These are phyloP conservation scores for Folsomia manolachei DNA, from an alignment of 2,888 invertebrate species.

Conservation along the genomic window DNA sequence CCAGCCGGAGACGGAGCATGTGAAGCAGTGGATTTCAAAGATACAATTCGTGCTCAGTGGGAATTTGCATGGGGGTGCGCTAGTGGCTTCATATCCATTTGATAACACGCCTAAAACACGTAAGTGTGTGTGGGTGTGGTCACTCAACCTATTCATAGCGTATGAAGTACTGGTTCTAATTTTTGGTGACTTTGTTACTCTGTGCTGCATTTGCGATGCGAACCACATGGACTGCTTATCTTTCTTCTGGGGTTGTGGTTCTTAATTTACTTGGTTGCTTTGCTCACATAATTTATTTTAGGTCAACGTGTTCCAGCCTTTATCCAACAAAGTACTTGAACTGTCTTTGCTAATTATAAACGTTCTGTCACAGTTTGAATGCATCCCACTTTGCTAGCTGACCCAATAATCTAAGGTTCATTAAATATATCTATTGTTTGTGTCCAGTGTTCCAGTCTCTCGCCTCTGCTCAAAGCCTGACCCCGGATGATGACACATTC, in stretches of 20 bases:
- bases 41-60: constrained; percentile 92
- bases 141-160: too few species aligned
- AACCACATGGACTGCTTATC: too few species aligned
- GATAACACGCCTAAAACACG: constrained; percentile 92
- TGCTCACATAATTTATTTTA: too few species aligned
- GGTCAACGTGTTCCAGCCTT: constrained; percentile 8
- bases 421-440: background rate
- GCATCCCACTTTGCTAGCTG: background rate
- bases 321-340: background rate
- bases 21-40: constrained; percentile 90
- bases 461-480: constrained; percentile 73
- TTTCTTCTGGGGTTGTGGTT: too few species aligned
- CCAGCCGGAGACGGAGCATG: constrained; percentile 92
- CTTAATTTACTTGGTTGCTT: too few species aligned
- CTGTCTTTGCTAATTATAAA: too few species aligned
- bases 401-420: background rate
- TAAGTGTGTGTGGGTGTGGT: too few species aligned
- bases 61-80: constrained; percentile 88
- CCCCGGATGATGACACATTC: constrained; percentile 91
- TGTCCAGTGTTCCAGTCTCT: constrained; percentile 76
- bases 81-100: constrained; percentile 95
- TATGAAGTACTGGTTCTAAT: too few species aligned
- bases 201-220: too few species aligned
- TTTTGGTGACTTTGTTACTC: too few species aligned
- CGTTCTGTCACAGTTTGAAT: background rate